A percentile compares a stretch with the other conserved stretches of the same genome.
phyloP scores from a whole-genome alignment of 2,888 invertebrate genomes.

The Halictus ligatus region DNA sequence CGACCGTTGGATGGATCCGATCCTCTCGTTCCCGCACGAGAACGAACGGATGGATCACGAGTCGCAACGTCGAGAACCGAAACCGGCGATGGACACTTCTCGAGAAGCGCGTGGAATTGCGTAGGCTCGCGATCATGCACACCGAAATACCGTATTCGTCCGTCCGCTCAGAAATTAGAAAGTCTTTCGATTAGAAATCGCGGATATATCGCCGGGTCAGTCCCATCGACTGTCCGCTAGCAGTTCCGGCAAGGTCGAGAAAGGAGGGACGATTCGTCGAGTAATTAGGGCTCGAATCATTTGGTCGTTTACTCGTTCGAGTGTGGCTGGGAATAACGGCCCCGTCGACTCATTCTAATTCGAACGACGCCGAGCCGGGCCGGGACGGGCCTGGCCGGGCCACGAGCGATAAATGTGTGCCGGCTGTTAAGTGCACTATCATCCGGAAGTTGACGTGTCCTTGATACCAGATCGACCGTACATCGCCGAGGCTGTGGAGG shows the following conservation, averaged over 20 bases:
- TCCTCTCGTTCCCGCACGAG: not conserved
- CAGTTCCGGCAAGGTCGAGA: not conserved
- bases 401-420: slow-evolving; percentile 44
- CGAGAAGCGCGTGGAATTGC: not conserved
- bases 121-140: not conserved
- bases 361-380: slow-evolving; percentile 21
- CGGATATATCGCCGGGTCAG: not conserved
- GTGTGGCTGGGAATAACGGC: slow-evolving; percentile 4
- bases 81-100: not conserved
- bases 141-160: not conserved
- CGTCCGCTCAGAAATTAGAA: not conserved
- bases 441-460: slow-evolving; percentile 60
- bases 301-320: slow-evolving; percentile 1
- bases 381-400: not conserved
- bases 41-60: not conserved
- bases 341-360: slow-evolving; percentile 48
- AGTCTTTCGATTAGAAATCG: not conserved
- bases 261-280: not conserved
- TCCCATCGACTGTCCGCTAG: not conserved
- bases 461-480: slow-evolving; percentile 61
- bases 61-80: not conserved
- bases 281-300: not conserved
- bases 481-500: slow-evolving; percentile 12
- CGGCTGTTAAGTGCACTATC: slow-evolving; percentile 57
- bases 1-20: not conserved